Base-by-base conservation (phyloP, 2,113 vertebrate species). In the Rhinoptilus africanus region DNA sequence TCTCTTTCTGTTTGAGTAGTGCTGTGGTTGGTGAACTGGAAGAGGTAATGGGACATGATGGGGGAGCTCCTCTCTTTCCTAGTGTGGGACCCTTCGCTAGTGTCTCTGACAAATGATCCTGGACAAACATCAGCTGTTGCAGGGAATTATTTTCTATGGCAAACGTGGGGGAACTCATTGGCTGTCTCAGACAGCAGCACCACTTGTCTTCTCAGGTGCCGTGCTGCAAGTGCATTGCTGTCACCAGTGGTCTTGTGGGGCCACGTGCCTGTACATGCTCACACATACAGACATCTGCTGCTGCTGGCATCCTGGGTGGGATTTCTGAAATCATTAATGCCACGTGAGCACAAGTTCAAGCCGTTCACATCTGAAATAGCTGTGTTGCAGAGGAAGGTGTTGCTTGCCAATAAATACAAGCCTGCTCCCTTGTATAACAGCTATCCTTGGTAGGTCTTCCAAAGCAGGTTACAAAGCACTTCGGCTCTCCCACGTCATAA, bases 121-220 rank as follows among this genome's bases (percentile, higher is more conserved):
- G 51, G 47, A 30, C 62, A 57, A 86, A 41, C 50, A 54, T 20
- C 28, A 57, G 63, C 35, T 62, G 19, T 53, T 57, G 35, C 30
- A 69, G 45, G 67, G 41, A 81, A 7, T 47, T 50, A 0, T 39
- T 82, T 85, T 88, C 37, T 30, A 17, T 9, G 13, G 57, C 24
- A 88, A 16, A 72, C 0, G 0, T 41, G n/a, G 35, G 73, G 41
- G 53, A 79, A 27, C 14, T 74, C 9, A 0, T 6, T n/a, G 30
- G 50, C 72, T 23, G 4, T 72, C 77, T 83, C 24, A 30, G 64
- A n/a, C 22, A 92, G 75, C 71, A 50, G 53, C 57, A 53, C 18
- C 4, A 2, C 1, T 1, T 21, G 15, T 22, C 43, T 82, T 66
- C 62, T 90, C 26, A 14, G n/a, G 20, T 24, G 26, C 45, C 0